Evolutionary conservation across 2,113 vertebrate species (phyloP).

Genomic region (Corythornis cristatus): DNA sequence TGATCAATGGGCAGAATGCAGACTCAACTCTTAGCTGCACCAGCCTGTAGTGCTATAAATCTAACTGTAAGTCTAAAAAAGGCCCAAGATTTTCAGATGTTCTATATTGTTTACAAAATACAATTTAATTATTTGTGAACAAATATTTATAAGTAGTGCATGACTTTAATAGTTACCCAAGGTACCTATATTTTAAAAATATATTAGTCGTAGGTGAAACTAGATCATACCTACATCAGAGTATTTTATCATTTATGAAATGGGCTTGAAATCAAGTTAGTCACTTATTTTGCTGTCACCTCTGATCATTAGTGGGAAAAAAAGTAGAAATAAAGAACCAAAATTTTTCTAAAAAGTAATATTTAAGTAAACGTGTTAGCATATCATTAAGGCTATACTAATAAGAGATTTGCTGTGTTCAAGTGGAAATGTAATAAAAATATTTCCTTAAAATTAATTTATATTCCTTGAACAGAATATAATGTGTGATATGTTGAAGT

Average conservation of each 20-base stretch:
- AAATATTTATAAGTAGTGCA: not conserved
- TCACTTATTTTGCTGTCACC: not conserved
- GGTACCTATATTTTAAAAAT: not conserved
- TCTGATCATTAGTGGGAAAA: not conserved
- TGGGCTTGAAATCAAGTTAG: not conserved
- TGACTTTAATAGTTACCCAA: not conserved
- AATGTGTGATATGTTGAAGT: not conserved
- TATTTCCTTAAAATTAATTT: not conserved
- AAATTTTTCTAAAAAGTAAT: not conserved
- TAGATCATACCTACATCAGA: not conserved
- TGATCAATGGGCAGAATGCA: not conserved
- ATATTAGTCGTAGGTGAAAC: not conserved
- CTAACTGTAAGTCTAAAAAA: not conserved
- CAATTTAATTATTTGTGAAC: not conserved
- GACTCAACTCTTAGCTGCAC: not conserved
- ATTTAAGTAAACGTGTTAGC: not conserved
- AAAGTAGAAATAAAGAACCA: not conserved
- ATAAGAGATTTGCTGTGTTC: not conserved
- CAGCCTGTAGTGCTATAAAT: not conserved
- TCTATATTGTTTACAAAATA: not conserved
- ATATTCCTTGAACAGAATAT: not conserved
- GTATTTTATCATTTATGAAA: not conserved
- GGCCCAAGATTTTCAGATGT: not conserved
- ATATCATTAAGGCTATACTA: not conserved
- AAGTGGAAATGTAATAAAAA: not conserved